These are phyloP conservation scores for Morpho deidamia DNA, from an alignment of 2,888 invertebrate genomes.

Conservation along the genomic window DNA sequence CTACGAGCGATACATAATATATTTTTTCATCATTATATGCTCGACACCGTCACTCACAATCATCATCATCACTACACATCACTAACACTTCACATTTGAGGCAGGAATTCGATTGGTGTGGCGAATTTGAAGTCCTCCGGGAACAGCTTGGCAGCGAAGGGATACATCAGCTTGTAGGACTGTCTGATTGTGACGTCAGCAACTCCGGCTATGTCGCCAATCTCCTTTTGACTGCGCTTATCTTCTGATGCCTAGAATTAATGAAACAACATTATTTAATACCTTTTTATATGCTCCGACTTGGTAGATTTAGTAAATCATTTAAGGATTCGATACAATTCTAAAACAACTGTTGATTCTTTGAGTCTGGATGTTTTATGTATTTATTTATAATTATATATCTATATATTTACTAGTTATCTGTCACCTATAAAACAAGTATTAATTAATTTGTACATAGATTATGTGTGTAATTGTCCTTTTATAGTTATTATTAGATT, in stretches of 20 bases:
- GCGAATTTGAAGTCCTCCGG: constrained; percentile 97
- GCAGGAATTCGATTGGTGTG: constrained; percentile 95
- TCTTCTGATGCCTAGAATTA: constrained; percentile 88
- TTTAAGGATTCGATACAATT: background rate
- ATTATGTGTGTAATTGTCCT: too few species aligned
- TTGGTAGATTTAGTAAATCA: background rate
- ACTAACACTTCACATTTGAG: constrained; percentile 81
- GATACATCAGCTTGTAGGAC: constrained; percentile 98
- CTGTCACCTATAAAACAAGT: too few species aligned
- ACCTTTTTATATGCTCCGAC: too few species aligned
- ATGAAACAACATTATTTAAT: too few species aligned
- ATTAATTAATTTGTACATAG: too few species aligned
- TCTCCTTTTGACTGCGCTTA: constrained; percentile 97
- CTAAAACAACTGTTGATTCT: background rate
- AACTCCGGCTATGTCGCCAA: constrained; percentile 98
- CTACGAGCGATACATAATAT: background rate
- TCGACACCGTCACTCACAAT: background rate
- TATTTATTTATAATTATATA: too few species aligned
- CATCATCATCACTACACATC: background rate
- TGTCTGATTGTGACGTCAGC: constrained; percentile 99
- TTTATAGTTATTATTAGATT: too few species aligned
- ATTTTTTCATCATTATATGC: background rate
- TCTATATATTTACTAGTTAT: too few species aligned
- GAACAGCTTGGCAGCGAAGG: constrained; percentile 93
- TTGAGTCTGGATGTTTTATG: too few species aligned